These are phyloP conservation scores for Pollenia labialis DNA, from an alignment of 2,888 invertebrate species.

Conservation along the genomic window DNA sequence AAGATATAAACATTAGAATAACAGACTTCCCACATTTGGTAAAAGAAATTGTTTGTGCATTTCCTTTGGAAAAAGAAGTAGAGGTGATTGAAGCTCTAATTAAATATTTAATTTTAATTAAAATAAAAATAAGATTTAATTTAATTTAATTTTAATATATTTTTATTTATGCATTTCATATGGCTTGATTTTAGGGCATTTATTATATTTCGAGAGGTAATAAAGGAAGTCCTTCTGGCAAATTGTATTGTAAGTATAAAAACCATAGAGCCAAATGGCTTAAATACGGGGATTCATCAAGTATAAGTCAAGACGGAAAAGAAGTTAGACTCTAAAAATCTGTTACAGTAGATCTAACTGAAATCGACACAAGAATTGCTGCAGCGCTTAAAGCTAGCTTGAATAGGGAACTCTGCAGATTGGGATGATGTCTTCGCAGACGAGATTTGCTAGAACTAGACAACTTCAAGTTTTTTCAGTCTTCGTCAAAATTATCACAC, in stretches of 20 bases:
- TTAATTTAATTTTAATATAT: background rate
- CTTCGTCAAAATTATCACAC: no score
- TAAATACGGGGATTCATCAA: background rate
- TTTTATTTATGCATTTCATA: background rate
- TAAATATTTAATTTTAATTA: no score
- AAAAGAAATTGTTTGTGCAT: no score
- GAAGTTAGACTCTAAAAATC: background rate
- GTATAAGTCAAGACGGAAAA: background rate
- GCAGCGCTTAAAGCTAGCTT: background rate
- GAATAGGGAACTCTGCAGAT: background rate
- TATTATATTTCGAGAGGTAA: slow-evolving; percentile 1
- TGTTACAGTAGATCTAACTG: background rate
- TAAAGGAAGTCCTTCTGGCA: slow-evolving; percentile 4
- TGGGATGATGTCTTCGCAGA: background rate
- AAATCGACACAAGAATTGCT: background rate
- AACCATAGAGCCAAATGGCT: background rate
- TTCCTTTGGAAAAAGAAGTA: no score
- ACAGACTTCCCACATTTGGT: background rate
- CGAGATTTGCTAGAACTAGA: no score
- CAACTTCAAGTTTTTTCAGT: no score
- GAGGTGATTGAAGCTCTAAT: background rate
- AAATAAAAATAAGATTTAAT: no score
- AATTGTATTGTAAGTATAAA: background rate
- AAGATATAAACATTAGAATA: background rate
- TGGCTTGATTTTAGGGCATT: background rate